Base-by-base conservation (phyloP, 2,113 vertebrate species). In the Romanogobio albipinnatus region DNA sequence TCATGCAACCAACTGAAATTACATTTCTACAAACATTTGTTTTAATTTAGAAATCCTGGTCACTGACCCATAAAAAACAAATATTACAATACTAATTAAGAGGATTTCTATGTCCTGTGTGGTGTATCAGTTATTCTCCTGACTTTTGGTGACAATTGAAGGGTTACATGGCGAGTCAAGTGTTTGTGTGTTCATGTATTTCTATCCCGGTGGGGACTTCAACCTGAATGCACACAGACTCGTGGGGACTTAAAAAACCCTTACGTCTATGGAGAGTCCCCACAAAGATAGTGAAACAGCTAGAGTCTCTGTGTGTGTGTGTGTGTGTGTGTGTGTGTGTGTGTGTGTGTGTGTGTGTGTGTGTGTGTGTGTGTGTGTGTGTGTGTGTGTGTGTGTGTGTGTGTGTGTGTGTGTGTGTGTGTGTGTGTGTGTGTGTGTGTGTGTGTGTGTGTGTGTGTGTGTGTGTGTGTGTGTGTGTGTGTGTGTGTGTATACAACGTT, bases 401-500 rank as follows among this genome's bases (percentile, higher is more conserved):
- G n/a, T n/a, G n/a, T n/a, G 7, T n/a, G 56, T 43, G 59, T 11
- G n/a, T 77, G 73, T 84, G 75, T 58, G 58, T 45, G 49, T 51
- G 29, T 6, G 75, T 58, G 75, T 33, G 75, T 84, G 75, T 78
- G 45, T 64, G 68, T 59, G 19, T 71, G 81, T 74, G 53, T 24
- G 59, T 14, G 8, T 43, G 56, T 43, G n/a, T 11, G 59, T 77
- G 73, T 84, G 74, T 56, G 56, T 66, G 71, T 77, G 73, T 53
- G 53, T 36, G 29, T 29, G 36, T 70, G 33, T 2, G 51, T 49
- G 76, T 24, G 76, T 73, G 76, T 59, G 47, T 29, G 56, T 76
- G 15, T 75, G 83, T 76, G n/a, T 26, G 33, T 36, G 15, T 70
- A 43, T 51, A 5, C 17, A 51, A 47, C 17, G 22, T 64, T 84